These are phyloP conservation scores for Pocillopora damicornis DNA, from an alignment of 64 coral and sea anemone genomes.

Conservation along the genomic window DNA sequence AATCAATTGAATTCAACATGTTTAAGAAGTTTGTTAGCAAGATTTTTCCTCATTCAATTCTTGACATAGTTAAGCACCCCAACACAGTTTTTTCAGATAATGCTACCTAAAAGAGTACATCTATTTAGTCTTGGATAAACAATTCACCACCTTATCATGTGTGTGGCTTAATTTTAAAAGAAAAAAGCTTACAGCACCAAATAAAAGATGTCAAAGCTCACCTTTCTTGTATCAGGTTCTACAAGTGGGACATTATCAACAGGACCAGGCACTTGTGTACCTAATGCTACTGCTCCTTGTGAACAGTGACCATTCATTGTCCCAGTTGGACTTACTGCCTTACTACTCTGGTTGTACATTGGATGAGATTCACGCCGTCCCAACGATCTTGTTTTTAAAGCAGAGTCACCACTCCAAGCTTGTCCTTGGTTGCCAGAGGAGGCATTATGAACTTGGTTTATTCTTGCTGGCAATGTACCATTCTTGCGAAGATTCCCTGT, in stretches of 20 bases:
- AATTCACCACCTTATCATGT: too few species aligned
- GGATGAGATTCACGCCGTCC: constrained; percentile 74
- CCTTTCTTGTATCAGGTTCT: constrained; percentile 89
- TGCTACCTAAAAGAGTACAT: too few species aligned
- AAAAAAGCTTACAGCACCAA: not conserved
- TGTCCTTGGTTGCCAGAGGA: constrained; percentile 46
- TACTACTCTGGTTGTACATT: constrained; percentile 12
- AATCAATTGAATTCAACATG: too few species aligned
- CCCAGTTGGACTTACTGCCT: constrained; percentile 31
- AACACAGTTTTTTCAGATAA: too few species aligned
- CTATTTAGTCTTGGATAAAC: too few species aligned
- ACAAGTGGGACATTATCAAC: constrained; percentile 86
- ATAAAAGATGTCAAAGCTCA: not conserved
- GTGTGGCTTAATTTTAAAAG: too few species aligned
- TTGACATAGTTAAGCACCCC: too few species aligned
- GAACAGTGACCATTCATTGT: constrained; percentile 76
- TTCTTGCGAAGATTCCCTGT: constrained; percentile 82
- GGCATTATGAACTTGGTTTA: constrained; percentile 40
- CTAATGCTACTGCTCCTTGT: not conserved
- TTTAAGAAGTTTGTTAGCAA: too few species aligned
- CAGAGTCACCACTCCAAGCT: constrained; percentile 50
- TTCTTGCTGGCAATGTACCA: constrained; percentile 68
- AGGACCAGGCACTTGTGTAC: constrained; percentile 58
- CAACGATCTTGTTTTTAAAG: constrained; percentile 30
- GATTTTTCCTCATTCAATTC: too few species aligned